These are phyloP conservation scores for Cerceris ruficornis DNA, from an alignment of 2,888 invertebrate species.

Conservation along the genomic window DNA sequence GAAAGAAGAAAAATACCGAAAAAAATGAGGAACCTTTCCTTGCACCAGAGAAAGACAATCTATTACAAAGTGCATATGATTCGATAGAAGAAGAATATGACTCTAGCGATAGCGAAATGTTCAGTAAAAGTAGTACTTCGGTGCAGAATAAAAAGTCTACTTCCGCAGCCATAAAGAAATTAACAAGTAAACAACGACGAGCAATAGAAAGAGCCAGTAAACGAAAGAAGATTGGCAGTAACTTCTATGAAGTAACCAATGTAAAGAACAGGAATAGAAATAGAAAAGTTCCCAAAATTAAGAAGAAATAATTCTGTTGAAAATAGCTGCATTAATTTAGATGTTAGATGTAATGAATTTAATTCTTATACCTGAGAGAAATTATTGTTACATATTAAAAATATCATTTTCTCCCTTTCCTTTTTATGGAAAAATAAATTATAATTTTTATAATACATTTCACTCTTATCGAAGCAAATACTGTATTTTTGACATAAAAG, in stretches of 20 bases:
- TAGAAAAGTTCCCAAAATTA: constrained; percentile 83
- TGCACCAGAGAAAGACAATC: constrained; percentile 79
- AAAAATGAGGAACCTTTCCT: constrained; percentile 52
- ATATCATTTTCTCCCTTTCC: no score
- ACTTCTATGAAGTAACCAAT: constrained; percentile 94
- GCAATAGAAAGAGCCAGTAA: constrained; percentile 89
- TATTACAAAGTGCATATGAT: constrained; percentile 76
- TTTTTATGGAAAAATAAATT: no score
- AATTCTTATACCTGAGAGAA: not conserved
- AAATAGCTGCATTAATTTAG: not conserved
- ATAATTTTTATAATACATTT: no score
- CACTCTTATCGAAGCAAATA: no score
- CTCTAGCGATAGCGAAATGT: constrained; percentile 83
- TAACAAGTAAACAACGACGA: constrained; percentile 90
- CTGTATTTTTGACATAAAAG: no score
- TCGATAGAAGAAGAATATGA: constrained; percentile 78
- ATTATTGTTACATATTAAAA: not conserved
- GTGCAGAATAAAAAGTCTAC: constrained; percentile 16
- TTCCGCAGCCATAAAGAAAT: constrained; percentile 82
- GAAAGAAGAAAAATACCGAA: constrained; percentile 17
- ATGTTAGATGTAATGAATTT: not conserved
- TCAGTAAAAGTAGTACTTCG: constrained; percentile 82
- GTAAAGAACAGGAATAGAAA: constrained; percentile 93
- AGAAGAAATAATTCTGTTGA: constrained; percentile 51
- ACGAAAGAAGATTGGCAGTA: constrained; percentile 92